Evolutionary conservation across 2,113 vertebrate species (phyloP).

Genomic region (Girardinichthys multiradiatus): DNA sequence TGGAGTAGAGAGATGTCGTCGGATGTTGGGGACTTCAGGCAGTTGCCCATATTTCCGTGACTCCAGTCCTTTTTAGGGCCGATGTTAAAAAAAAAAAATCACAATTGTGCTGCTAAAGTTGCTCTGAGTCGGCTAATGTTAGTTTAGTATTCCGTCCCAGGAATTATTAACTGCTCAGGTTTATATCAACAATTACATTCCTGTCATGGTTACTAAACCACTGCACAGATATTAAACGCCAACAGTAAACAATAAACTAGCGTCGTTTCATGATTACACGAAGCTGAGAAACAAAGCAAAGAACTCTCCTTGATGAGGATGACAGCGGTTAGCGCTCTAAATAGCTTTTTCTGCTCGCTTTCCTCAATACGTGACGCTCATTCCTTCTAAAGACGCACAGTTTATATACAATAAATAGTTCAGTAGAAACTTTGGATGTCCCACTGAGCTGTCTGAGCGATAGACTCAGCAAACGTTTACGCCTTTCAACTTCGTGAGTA

Average conservation of each 20-base stretch:
- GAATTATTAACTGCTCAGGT: constrained; percentile 15
- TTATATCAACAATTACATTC: background rate
- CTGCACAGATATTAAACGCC: background rate
- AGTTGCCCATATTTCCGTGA: constrained; percentile 89
- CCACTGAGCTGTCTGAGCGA: background rate
- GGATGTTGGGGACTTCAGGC: constrained; percentile 91
- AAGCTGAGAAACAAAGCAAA: constrained; percentile 68
- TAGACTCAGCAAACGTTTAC: constrained; percentile 23
- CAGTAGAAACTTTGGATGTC: background rate
- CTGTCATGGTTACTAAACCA: constrained; percentile 18
- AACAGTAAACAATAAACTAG: background rate
- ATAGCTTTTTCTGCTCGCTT: constrained; percentile 62
- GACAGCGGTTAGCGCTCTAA: constrained; percentile 52
- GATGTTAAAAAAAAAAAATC: constrained; percentile 9
- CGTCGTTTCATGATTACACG: constrained; percentile 44
- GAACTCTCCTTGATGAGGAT: constrained; percentile 63
- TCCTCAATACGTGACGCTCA: constrained; percentile 52
- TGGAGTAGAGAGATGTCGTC: constrained; percentile 94
- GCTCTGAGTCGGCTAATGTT: constrained; percentile 44
- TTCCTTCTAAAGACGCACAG: constrained; percentile 26
- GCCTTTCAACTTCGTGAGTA: constrained; percentile 48
- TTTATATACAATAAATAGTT: constrained; percentile 25
- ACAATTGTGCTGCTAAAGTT: constrained; percentile 42
- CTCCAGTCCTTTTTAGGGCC: constrained; percentile 10
- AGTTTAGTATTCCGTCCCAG: constrained; percentile 9